phyloP scores from a whole-genome alignment of 2,113 vertebrate species.

The Cyrtonyx montezumae region DNA sequence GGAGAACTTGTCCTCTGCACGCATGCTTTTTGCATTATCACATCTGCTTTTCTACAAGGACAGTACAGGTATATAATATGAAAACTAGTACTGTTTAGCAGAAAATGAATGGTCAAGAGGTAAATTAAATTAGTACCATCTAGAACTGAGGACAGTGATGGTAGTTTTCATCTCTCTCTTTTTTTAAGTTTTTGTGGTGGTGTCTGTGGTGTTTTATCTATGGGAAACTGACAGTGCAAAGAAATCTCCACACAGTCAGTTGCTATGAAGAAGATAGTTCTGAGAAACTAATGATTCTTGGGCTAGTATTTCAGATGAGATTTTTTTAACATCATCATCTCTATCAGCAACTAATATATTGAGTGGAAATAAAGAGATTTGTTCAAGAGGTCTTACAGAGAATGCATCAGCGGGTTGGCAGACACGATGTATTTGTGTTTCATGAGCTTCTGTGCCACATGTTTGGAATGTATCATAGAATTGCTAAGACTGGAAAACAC shows the following conservation, averaged over 20 bases:
- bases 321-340: neutral
- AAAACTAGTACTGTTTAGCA: neutral
- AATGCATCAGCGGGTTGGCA: no score
- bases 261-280: neutral
- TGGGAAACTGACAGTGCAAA: neutral
- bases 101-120: neutral
- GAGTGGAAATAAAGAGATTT: neutral
- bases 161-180: neutral
- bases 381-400: neutral
- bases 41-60: neutral
- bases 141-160: neutral
- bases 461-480: neutral
- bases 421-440: neutral
- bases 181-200: neutral
- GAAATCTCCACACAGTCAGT: neutral
- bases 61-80: fast-evolving
- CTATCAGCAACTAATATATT: neutral
- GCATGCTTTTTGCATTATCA: neutral
- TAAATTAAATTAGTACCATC: neutral
- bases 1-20: neutral
- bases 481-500: neutral
- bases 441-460: neutral
- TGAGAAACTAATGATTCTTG: neutral
- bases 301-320: neutral
- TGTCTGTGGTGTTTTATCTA: neutral